Evolutionary conservation across 2,797 vertebrate genomes (phyloP).

Genomic region (Enteromius viviparus): DNA sequence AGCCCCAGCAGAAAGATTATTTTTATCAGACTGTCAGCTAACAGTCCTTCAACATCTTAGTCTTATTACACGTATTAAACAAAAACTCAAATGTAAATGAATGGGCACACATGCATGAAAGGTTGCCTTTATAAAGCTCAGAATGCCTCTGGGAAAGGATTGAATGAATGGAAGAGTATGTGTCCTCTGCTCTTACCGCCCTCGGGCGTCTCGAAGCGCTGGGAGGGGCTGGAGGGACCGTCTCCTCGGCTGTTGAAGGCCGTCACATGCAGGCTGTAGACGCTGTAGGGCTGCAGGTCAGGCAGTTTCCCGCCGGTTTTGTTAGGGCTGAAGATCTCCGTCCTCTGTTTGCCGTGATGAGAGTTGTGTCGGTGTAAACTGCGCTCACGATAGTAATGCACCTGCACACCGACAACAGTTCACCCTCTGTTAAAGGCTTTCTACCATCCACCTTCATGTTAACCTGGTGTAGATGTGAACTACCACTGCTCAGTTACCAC

Average conservation of each 20-base stretch:
- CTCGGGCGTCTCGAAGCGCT: slow-evolving; percentile 88
- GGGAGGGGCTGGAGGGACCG: slow-evolving; percentile 83
- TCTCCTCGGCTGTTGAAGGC: slow-evolving; percentile 92
- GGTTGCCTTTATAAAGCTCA: neutral
- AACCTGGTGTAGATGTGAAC: neutral
- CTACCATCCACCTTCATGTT: too few relatives aligned
- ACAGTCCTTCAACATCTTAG: neutral
- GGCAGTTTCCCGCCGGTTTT: slow-evolving; percentile 89
- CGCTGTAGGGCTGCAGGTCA: slow-evolving; percentile 87
- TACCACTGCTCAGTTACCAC: neutral
- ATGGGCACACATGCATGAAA: neutral
- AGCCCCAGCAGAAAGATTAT: neutral
- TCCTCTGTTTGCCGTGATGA: slow-evolving; percentile 86
- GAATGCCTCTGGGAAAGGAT: neutral
- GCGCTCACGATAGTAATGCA: slow-evolving; percentile 91
- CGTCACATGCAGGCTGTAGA: slow-evolving; percentile 86
- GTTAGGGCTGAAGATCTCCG: slow-evolving; percentile 87
- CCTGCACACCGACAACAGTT: slow-evolving; percentile 71
- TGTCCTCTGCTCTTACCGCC: slow-evolving; percentile 82
- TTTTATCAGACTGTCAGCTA: neutral
- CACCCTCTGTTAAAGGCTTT: neutral
- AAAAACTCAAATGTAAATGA: neutral
- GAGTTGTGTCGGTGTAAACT: slow-evolving; percentile 82
- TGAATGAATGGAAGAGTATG: neutral
- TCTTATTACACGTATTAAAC: neutral